Evolutionary conservation across 2,888 invertebrate genomes (phyloP), one percentile per base, ranked within the genome.

Genomic region (Stenotaenia linearis): DNA sequence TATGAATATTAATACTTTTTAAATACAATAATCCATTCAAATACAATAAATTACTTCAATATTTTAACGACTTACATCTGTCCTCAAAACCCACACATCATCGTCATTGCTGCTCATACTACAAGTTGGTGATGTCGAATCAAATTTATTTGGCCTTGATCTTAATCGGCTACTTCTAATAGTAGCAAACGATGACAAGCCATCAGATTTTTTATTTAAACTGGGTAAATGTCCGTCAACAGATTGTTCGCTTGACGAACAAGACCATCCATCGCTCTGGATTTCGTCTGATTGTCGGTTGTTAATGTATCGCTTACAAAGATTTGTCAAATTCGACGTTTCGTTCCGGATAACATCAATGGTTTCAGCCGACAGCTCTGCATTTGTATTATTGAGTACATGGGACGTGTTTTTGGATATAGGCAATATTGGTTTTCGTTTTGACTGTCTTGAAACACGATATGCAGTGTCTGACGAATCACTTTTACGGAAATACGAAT

Each of bases 391-490:
- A 28, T 78, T 78, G 9, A 78, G 56, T 9, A 78, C 78, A 25
- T 56, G 78, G 15, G 78, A 78, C 25, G 78, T 78, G 56, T 78
- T 78, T 30, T 56, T 78, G 2, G 78, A 78, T n/a, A 78, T 78
- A 10, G 78, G 78, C 15, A 78, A 30, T 2, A 78, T 56, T 1
- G 78, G 78, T 56, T 32, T 50, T 9, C 78, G 78, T 56, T 78
- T 78, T 9, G 78, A 78, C 23, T 78, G n/a, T 23, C 77, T 75
- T 10, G 37, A 37, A 37, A 37, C 37, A 15, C 37, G 37, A 15
- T 15, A 1, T 9, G 9, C 9, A 1, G 37, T 12, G 37, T 37
- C 37, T 10, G 9, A 37, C 3, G 37, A 37, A 37, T 37, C 37
- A 37, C 37, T 37, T 37, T 37, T 37, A 3, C 37, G 37, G 15